These are phyloP conservation scores for Carcina quercana DNA, from an alignment of 2,888 invertebrate species.

Conservation along the genomic window DNA sequence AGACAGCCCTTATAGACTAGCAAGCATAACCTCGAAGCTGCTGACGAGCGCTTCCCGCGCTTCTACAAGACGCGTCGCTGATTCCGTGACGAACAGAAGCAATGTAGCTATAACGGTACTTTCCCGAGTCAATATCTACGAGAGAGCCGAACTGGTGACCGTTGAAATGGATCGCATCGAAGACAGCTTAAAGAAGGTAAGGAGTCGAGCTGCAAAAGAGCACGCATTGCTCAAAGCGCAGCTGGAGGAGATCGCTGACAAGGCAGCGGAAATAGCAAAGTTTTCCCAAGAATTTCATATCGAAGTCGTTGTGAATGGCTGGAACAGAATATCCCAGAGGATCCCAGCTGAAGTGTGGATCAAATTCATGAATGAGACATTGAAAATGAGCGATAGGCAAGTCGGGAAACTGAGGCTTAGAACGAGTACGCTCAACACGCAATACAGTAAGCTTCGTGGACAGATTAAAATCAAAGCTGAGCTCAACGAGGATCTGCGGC, in stretches of 20 bases:
- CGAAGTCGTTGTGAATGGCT: slow-evolving; percentile 63
- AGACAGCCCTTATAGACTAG: too few relatives aligned
- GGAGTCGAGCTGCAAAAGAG: slow-evolving; percentile 40
- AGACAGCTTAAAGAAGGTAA: slow-evolving; percentile 34
- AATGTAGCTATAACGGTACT: slow-evolving; percentile 43
- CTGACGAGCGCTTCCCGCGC: slow-evolving; percentile 26
- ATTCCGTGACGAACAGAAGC: slow-evolving; percentile 45
- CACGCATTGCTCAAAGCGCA: slow-evolving; percentile 61
- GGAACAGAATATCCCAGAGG: slow-evolving; percentile 74
- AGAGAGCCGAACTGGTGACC: slow-evolving; percentile 64
- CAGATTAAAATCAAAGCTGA: slow-evolving; percentile 72
- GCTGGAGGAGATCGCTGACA: slow-evolving; percentile 70
- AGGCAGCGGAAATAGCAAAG: slow-evolving; percentile 64
- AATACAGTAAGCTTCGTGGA: slow-evolving; percentile 66
- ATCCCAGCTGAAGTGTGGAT: slow-evolving; percentile 77
- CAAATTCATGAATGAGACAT: slow-evolving; percentile 76
- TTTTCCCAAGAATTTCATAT: slow-evolving; percentile 63
- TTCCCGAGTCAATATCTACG: slow-evolving; percentile 63
- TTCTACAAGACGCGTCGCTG: slow-evolving; percentile 22
- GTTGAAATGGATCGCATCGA: slow-evolving; percentile 66
- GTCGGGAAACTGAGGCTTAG: slow-evolving; percentile 75
- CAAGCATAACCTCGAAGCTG: slow-evolving; percentile 27
- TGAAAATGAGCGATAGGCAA: slow-evolving; percentile 66
- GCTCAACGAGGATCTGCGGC: slow-evolving; percentile 71
- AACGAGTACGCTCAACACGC: slow-evolving; percentile 69